phyloP scores from a whole-genome alignment of 2,888 invertebrate species.

The Sericinus montela region DNA sequence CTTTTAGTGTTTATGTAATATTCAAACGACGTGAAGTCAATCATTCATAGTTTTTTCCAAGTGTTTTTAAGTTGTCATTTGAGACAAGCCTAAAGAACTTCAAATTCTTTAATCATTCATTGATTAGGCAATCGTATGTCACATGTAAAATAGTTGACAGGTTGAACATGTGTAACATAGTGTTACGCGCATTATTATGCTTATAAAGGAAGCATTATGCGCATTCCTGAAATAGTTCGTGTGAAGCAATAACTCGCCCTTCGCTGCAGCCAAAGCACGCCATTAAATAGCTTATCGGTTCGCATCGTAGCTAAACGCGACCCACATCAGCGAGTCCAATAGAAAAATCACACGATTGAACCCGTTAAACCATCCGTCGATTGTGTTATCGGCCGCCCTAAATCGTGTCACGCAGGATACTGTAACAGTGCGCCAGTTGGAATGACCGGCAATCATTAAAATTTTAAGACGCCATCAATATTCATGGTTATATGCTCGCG shows the following conservation, averaged over 20 bases:
- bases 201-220: neutral
- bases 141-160: constrained; percentile 1
- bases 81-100: too few relatives aligned
- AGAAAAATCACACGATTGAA: constrained; percentile 64
- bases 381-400: constrained; percentile 44
- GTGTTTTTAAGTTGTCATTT: too few relatives aligned
- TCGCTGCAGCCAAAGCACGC: constrained; percentile 4
- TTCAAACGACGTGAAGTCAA: too few relatives aligned
- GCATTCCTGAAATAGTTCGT: constrained; percentile 16
- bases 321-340: constrained; percentile 56
- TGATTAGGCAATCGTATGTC: neutral
- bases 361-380: constrained; percentile 55
- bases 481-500: constrained; percentile 7
- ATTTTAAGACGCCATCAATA: constrained; percentile 17
- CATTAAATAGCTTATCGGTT: constrained; percentile 35
- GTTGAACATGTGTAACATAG: constrained; percentile 6
- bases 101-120: too few relatives aligned
- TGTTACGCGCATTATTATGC: constrained; percentile 6
- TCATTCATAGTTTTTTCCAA: too few relatives aligned
- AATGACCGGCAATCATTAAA: constrained; percentile 12
- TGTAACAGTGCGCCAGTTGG: constrained; percentile 4
- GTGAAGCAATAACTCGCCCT: constrained; percentile 12
- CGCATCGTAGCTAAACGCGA: constrained; percentile 40
- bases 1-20: too few relatives aligned
- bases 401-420: constrained; percentile 24